phyloP scores from a whole-genome alignment of 2,888 invertebrate species.

The Hirudinaria manillensis region DNA sequence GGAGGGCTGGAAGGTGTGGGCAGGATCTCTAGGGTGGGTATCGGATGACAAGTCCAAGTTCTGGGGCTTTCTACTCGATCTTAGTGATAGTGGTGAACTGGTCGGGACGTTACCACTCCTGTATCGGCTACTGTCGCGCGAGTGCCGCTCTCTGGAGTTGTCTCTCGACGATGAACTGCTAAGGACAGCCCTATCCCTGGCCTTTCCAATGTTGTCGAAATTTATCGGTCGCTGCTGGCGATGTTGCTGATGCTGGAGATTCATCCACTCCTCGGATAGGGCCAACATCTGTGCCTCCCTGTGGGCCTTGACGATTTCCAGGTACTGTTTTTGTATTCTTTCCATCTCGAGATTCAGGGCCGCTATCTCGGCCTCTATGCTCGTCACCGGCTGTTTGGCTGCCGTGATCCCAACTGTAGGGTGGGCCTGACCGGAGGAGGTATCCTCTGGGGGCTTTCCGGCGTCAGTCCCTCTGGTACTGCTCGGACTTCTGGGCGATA shows the following conservation, averaged over 20 bases:
- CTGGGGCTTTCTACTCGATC: slow-evolving; percentile 1
- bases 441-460: slow-evolving; percentile 1
- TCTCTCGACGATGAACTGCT: slow-evolving; percentile 1
- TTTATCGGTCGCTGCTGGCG: not conserved
- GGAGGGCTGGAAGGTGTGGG: not conserved
- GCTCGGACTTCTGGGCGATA: too few relatives aligned
- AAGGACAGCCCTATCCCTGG: not conserved
- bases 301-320: slow-evolving; percentile 54
- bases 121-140: slow-evolving; percentile 2
- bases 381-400: slow-evolving; percentile 45
- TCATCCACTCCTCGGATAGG: slow-evolving; percentile 12
- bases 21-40: not conserved
- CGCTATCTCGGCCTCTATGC: slow-evolving; percentile 59
- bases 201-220: not conserved
- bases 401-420: not conserved
- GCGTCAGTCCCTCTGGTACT: not conserved
- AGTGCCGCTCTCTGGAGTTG: not conserved
- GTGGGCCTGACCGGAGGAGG: not conserved
- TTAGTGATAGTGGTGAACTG: not conserved
- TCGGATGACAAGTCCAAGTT: not conserved
- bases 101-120: slow-evolving; percentile 5
- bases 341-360: slow-evolving; percentile 61
- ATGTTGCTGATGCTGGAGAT: not conserved
- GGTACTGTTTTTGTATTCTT: slow-evolving; percentile 60
- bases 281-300: slow-evolving; percentile 40